phyloP scores from a whole-genome alignment of 2,113 vertebrate genomes.

The Marcusenius ussheri region DNA sequence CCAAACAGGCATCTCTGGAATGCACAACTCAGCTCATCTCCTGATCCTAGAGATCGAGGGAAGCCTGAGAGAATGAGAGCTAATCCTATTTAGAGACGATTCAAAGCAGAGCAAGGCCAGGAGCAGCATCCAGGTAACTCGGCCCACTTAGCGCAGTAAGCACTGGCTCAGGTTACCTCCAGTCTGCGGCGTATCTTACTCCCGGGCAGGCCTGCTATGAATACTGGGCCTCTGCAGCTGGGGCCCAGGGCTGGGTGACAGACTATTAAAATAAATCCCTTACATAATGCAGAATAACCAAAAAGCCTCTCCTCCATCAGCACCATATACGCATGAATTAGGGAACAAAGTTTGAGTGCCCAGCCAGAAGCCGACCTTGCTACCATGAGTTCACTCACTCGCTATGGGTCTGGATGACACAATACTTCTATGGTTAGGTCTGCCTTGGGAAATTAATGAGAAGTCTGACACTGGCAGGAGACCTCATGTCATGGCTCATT shows the following conservation, averaged over 20 bases:
- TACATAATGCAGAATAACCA: not conserved
- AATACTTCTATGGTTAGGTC: not conserved
- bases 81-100: not conserved
- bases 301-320: not conserved
- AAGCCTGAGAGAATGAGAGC: not conserved
- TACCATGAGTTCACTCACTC: not conserved
- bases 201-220: not conserved
- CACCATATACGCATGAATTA: not conserved
- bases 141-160: not conserved
- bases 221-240: too few species aligned
- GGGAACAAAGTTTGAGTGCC: not conserved
- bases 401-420: not conserved
- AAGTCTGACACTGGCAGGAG: not conserved
- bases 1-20: not conserved
- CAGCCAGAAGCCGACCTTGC: not conserved
- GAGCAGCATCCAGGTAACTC: not conserved
- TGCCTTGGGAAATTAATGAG: not conserved
- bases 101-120: not conserved
- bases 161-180: not conserved
- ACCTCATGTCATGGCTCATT: not conserved
- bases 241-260: not conserved
- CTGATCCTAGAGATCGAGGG: conserved; percentile 1
- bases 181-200: not conserved
- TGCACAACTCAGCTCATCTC: conserved; percentile 1
- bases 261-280: not conserved